Evolutionary conservation across 2,888 invertebrate genomes (phyloP).

Genomic region (Hyposoter dolosus): DNA sequence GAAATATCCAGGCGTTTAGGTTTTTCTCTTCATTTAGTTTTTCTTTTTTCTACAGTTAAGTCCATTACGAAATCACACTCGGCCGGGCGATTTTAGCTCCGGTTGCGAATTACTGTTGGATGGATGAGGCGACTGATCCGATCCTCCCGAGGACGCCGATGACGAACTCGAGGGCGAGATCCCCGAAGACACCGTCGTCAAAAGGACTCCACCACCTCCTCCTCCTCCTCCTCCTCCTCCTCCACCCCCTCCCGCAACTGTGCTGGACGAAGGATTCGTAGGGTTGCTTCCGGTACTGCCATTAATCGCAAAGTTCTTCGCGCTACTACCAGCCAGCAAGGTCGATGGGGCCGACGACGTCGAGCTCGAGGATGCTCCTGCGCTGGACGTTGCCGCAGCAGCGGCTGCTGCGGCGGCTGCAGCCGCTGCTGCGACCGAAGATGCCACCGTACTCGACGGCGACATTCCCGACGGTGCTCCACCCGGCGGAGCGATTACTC

Average conservation of each 20-base stretch:
- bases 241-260: slow-evolving; percentile 67
- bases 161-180: slow-evolving; percentile 87
- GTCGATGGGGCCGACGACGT: slow-evolving; percentile 42
- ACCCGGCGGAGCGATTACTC: slow-evolving; percentile 81
- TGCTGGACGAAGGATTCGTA: slow-evolving; percentile 79
- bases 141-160: slow-evolving; percentile 86
- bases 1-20: slow-evolving; percentile 40
- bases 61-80: slow-evolving; percentile 80
- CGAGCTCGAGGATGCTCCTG: slow-evolving; percentile 82
- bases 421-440: slow-evolving; percentile 84
- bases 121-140: slow-evolving; percentile 82
- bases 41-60: slow-evolving; percentile 51
- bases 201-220: slow-evolving; percentile 86
- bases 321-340: slow-evolving; percentile 56
- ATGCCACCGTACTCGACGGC: slow-evolving; percentile 83
- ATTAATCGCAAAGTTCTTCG: slow-evolving; percentile 80
- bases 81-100: slow-evolving; percentile 83
- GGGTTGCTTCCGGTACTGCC: slow-evolving; percentile 81
- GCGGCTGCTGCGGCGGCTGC: slow-evolving; percentile 85
- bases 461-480: slow-evolving; percentile 77
- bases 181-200: slow-evolving; percentile 86
- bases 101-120: slow-evolving; percentile 77
- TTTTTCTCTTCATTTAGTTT: background rate
- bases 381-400: slow-evolving; percentile 83
- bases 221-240: slow-evolving; percentile 85